phyloP scores from a whole-genome alignment of 2,113 vertebrate species.

The Chamaea fasciata region DNA sequence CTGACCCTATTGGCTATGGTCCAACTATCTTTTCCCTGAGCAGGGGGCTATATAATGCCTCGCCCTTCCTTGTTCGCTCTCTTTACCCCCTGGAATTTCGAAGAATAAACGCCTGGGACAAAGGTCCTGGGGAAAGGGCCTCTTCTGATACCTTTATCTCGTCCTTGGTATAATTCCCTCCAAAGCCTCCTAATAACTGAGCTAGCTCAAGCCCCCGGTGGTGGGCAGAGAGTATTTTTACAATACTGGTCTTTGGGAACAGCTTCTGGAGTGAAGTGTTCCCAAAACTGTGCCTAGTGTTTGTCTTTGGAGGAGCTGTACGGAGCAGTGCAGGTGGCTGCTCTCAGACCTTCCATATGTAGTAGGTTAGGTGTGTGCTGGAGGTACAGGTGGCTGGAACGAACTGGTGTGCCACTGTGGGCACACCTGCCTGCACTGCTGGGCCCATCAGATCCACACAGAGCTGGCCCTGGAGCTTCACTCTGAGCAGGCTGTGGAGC shows the following conservation, averaged over 20 bases:
- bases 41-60: too few relatives aligned
- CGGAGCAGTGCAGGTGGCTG: fast-evolving
- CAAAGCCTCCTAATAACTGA: too few relatives aligned
- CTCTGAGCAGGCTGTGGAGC: not conserved
- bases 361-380: not conserved
- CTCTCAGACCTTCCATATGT: fast-evolving
- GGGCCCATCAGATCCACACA: not conserved
- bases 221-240: too few relatives aligned
- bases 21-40: too few relatives aligned
- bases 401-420: fast-evolving
- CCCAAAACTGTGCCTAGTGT: not conserved
- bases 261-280: not conserved
- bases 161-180: too few relatives aligned
- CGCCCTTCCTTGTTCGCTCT: too few relatives aligned
- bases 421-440: not conserved
- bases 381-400: not conserved
- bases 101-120: too few relatives aligned
- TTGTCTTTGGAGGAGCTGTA: not conserved
- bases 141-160: too few relatives aligned
- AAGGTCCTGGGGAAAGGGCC: too few relatives aligned
- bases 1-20: too few relatives aligned
- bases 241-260: not conserved
- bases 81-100: too few relatives aligned
- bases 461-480: not conserved
- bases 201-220: too few relatives aligned